Conservation (phyloP, 2,888 invertebrate species). For the Habrosyne pyritoides region DNA sequence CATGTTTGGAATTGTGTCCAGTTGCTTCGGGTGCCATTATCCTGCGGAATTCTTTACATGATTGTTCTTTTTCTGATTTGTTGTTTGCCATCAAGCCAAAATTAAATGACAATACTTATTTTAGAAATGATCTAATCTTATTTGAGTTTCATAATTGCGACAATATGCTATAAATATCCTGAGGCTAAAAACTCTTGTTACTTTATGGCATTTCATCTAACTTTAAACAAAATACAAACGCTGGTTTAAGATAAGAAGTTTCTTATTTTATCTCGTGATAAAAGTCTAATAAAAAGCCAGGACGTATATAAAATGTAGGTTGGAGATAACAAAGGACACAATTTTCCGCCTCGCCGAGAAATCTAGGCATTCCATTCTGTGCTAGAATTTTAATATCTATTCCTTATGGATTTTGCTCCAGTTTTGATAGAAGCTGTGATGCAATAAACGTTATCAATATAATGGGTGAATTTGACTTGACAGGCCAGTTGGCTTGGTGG, state of each 20-base stretch:
- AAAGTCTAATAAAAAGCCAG: background rate
- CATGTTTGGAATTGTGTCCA: background rate
- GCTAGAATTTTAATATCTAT: background rate
- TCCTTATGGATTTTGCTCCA: background rate
- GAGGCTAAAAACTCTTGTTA: too few species aligned
- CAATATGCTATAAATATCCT: too few species aligned
- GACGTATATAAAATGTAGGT: conserved; percentile 6
- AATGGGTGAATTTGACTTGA: background rate
- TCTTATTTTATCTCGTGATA: background rate
- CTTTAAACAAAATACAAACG: background rate
- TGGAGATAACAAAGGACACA: conserved; percentile 3
- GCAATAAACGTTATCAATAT: background rate
- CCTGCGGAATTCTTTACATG: background rate
- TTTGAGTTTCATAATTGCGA: too few species aligned
- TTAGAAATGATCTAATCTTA: too few species aligned
- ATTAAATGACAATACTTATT: too few species aligned
- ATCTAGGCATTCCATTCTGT: background rate
- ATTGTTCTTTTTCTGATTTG: too few species aligned
- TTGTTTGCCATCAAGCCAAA: too few species aligned
- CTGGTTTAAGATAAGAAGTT: background rate
- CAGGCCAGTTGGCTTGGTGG: too few species aligned
- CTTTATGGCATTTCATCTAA: background rate
- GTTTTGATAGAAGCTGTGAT: background rate
- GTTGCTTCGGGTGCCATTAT: background rate
- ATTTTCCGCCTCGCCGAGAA: background rate